A percentile compares a stretch with the other conserved stretches of the same genome.
These are phyloP conservation scores for Epiperipatus broadwayi DNA, from an alignment of 2,888 invertebrate species.

Conservation along the genomic window DNA sequence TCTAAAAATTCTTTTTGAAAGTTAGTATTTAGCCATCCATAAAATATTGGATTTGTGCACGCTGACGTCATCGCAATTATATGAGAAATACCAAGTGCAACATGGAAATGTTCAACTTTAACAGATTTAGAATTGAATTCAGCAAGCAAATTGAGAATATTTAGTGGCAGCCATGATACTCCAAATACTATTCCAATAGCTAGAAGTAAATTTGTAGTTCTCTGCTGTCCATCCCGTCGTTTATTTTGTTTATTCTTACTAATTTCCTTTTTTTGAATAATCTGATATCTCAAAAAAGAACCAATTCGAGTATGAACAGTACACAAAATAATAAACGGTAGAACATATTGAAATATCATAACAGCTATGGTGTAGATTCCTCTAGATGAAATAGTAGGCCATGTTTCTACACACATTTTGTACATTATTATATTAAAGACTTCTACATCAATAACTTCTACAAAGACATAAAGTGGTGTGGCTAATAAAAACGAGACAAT, in stretches of 20 bases:
- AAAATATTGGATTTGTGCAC: slow-evolving; percentile 71
- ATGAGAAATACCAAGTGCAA: slow-evolving; percentile 33
- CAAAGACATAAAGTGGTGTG: slow-evolving; percentile 57
- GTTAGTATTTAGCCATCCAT: slow-evolving; percentile 84
- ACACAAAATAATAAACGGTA: slow-evolving; percentile 63
- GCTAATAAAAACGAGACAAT: slow-evolving; percentile 56
- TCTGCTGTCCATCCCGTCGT: too few relatives aligned
- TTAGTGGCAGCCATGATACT: slow-evolving; percentile 73
- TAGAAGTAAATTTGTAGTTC: slow-evolving; percentile 69
- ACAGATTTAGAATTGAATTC: slow-evolving; percentile 44
- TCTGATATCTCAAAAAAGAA: too few relatives aligned
- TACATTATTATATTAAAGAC: too few relatives aligned
- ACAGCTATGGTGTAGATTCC: too few relatives aligned
- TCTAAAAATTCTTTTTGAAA: slow-evolving; percentile 74
- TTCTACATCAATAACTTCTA: too few relatives aligned
- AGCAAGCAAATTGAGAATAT: slow-evolving; percentile 60
- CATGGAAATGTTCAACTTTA: too few relatives aligned
- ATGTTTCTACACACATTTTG: slow-evolving; percentile 65
- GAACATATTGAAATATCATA: slow-evolving; percentile 60
- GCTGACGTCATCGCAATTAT: slow-evolving; percentile 62
- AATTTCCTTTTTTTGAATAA: too few relatives aligned
- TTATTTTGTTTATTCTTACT: too few relatives aligned
- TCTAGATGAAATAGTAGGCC: too few relatives aligned
- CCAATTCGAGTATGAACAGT: slow-evolving; percentile 63
- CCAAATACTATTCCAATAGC: slow-evolving; percentile 71